Evolutionary conservation across 2,113 vertebrate species (phyloP).

Genomic region (Dolichotis patagonum): DNA sequence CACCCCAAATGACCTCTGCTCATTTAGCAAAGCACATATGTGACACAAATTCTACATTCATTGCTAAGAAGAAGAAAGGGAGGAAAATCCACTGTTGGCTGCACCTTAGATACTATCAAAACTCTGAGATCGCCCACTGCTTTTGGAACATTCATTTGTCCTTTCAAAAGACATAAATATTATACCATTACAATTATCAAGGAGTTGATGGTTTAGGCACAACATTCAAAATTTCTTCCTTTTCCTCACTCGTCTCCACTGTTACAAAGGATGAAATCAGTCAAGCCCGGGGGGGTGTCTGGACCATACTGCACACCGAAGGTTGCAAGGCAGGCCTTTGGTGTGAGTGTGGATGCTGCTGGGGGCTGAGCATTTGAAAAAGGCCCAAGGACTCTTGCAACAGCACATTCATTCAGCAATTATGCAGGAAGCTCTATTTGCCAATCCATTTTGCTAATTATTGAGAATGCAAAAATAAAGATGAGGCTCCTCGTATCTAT

Average conservation of each 20-base stretch:
- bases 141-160: not conserved
- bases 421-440: not conserved
- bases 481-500: not conserved
- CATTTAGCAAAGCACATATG: not conserved
- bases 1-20: not conserved
- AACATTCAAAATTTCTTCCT: not conserved
- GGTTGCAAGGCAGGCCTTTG: not conserved
- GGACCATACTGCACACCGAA: not conserved
- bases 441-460: not conserved
- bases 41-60: not conserved
- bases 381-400: not conserved
- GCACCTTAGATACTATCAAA: not conserved
- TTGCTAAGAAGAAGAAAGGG: not conserved
- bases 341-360: not conserved
- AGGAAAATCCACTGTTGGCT: not conserved
- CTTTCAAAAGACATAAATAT: not conserved
- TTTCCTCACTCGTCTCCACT: not conserved
- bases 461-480: not conserved
- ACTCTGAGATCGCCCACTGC: not conserved
- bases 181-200: not conserved
- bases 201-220: not conserved
- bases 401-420: not conserved
- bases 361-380: not conserved
- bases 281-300: not conserved
- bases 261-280: not conserved